Conservation (phyloP, 2,113 vertebrate genomes). For the Cryptomyrus ogoouensis region DNA sequence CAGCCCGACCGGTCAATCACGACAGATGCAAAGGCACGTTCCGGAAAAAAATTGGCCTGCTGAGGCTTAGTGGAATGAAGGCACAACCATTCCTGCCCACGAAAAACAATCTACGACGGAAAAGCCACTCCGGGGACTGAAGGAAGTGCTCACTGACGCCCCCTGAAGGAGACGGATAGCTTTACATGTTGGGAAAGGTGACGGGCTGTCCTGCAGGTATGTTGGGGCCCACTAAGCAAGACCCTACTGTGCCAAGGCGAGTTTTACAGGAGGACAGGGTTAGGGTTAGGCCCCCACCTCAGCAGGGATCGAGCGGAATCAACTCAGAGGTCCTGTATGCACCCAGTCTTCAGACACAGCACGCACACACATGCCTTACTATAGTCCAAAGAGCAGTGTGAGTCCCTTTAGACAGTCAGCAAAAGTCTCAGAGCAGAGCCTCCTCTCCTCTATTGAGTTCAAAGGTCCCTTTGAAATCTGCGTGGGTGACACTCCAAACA, state of each 20-base stretch:
- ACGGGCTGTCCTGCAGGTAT: background rate
- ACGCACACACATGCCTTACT: background rate
- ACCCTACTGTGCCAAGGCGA: background rate
- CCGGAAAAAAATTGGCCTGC: background rate
- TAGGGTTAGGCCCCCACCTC: background rate
- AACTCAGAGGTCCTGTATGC: background rate
- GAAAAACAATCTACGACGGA: background rate
- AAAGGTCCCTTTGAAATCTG: background rate
- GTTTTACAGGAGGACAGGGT: background rate
- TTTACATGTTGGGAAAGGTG: background rate
- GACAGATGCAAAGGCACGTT: background rate
- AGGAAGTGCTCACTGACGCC: background rate
- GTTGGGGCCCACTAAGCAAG: background rate
- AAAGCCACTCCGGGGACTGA: background rate
- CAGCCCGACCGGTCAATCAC: background rate
- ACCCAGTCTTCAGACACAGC: background rate
- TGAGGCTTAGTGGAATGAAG: background rate
- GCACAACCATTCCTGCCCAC: background rate
- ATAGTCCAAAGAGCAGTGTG: background rate
- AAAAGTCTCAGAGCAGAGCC: background rate
- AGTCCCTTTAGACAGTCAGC: background rate
- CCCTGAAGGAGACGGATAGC: background rate
- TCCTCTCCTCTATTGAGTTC: background rate
- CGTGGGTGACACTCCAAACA: background rate
- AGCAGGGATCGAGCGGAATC: background rate